phyloP scores from a whole-genome alignment of 2,888 invertebrate genomes.

The Cryptocephalus primarius region DNA sequence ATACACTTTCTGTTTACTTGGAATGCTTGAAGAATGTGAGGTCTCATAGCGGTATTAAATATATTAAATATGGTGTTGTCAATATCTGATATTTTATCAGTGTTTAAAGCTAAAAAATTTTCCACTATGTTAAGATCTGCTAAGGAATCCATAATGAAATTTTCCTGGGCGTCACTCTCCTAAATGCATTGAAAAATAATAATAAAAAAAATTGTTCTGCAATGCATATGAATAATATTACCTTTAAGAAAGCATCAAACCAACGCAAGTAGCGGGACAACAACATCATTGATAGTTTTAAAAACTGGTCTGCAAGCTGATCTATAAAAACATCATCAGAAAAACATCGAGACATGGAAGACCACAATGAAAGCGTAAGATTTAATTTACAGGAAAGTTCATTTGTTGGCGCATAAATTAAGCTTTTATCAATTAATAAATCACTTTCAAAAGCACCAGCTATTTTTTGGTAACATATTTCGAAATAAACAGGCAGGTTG shows the following conservation, averaged over 20 bases:
- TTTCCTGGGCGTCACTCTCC: conserved; percentile 16
- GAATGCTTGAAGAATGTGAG: conserved; percentile 20
- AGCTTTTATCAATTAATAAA: conserved; percentile 21
- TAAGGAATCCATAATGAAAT: conserved; percentile 25
- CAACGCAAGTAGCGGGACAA: conserved; percentile 70
- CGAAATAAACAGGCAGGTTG: conserved; percentile 95
- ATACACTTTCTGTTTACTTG: conserved; percentile 20
- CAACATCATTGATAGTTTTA: conserved; percentile 79
- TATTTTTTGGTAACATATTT: conserved; percentile 90
- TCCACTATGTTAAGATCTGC: conserved; percentile 22
- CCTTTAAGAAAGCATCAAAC: conserved; percentile 35
- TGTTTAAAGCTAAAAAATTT: conserved; percentile 14
- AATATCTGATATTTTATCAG: conserved; percentile 10
- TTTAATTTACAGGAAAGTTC: conserved; percentile 39
- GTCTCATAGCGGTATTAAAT: conserved; percentile 20
- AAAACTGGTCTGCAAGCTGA: conserved; percentile 72
- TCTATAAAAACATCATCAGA: conserved; percentile 66
- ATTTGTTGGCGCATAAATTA: conserved; percentile 21
- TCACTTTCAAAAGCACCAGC: conserved; percentile 53
- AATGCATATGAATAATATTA: conserved; percentile 3
- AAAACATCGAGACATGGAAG: conserved; percentile 51
- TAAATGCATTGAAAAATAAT: no score
- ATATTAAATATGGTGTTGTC: conserved; percentile 23
- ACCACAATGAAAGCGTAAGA: conserved; percentile 38
- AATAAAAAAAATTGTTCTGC: not conserved